Conservation (phyloP, 2,888 invertebrate genomes). For the Steinernema carpocapsae region DNA sequence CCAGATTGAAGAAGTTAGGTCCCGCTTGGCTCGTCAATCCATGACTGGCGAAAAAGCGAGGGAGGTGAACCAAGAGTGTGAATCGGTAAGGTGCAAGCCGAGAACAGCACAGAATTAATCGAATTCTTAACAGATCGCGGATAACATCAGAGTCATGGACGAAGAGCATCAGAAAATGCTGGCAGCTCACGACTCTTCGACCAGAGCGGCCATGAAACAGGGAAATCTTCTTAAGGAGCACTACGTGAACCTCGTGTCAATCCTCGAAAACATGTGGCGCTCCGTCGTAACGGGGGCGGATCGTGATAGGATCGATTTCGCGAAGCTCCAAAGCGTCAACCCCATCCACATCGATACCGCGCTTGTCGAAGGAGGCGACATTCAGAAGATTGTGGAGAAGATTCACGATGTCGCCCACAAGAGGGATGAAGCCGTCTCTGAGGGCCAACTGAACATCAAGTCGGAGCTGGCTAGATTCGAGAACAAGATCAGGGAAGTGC, state of each 20-base stretch:
- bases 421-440: not conserved
- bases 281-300: not conserved
- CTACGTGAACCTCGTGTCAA: not conserved
- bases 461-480: not conserved
- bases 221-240: not conserved
- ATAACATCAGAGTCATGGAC: not conserved
- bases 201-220: not conserved
- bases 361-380: not conserved
- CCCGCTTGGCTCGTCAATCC: not conserved
- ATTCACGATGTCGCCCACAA: not conserved
- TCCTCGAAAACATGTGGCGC: slow-evolving; percentile 4
- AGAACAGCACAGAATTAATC: too few species aligned
- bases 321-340: not conserved
- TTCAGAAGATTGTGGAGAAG: not conserved
- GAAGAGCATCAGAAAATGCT: not conserved
- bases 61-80: slow-evolving; percentile 9
- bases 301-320: not conserved
- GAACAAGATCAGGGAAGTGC: not conserved
- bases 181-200: not conserved
- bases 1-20: not conserved
- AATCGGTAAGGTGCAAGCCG: not conserved
- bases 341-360: not conserved
- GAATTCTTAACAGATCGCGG: not conserved
- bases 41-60: slow-evolving; percentile 15
- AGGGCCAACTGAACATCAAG: not conserved